Evolutionary conservation across 2,113 vertebrate species (phyloP), one percentile per base, ranked within the genome.

Genomic region (Cryptomyrus ogoouensis): DNA sequence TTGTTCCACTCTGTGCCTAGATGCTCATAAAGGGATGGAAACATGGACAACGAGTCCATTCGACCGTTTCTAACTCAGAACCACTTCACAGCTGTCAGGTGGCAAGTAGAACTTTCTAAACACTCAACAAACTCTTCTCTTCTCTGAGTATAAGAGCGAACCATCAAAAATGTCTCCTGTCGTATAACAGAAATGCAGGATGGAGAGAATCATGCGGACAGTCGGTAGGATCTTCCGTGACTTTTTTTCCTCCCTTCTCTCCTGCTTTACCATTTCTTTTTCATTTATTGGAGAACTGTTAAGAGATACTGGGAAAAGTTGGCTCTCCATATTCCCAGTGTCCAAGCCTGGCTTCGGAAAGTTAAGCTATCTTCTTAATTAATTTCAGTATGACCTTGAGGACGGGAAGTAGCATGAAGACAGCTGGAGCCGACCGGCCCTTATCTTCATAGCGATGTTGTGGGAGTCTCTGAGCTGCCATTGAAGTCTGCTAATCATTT

Each of bases 361-460:
- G 88, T 80, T 80, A 52, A 35, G 88, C 70, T 27, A 21, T 62
- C 77, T 89, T 21, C 49, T 89, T 53, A 12, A 53, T 89, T 89
- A 56, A 87, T 15, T 83, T 13, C n/a, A 49, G 39, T 47, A 0
- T 88, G 94, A 94, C 94, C 94, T 93, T 95, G 93, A 91, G 88
- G 44, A 53, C 13, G 31, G 39, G 35, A 44, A 77, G 62, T 62
- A 91, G 91, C 89, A 92, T 66, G 90, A 66, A 93, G 93, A 93
- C 92, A 93, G 93, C 92, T 27, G 39, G 85, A 87, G 85, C 62
- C 35, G 17, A 77, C 92, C 91, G 90, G 89, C 91, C 91, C 56
- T 93, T 93, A 93, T 95, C 92, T 93, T 93, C 77, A 66, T 90
- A 24, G 39, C 39, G 42, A 21, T 42, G 62, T 70, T 44, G 47